Conservation (phyloP, 2,113 vertebrate species). For the Clarias macrocephalus region DNA sequence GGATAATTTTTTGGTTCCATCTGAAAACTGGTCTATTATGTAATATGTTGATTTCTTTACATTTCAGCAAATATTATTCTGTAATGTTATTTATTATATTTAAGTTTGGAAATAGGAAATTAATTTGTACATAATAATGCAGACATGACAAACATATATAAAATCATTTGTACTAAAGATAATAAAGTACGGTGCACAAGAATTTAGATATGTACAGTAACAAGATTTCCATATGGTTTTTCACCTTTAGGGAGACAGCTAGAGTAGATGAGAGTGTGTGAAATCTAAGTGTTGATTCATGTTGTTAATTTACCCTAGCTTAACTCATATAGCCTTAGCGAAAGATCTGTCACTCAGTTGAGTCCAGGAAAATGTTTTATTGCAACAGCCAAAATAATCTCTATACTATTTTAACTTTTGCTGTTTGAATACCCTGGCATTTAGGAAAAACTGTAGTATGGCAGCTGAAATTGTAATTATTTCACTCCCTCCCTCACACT, state of each 20-base stretch:
- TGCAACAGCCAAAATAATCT: conserved; percentile 43
- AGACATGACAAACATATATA: too few relatives aligned
- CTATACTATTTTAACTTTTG: conserved; percentile 43
- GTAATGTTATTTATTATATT: too few relatives aligned
- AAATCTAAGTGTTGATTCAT: background rate
- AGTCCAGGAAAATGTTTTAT: conserved; percentile 29
- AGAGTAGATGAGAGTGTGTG: background rate
- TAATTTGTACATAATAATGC: too few relatives aligned
- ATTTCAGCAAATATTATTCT: too few relatives aligned
- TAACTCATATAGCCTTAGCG: conserved; percentile 16
- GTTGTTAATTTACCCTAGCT: conserved; percentile 20
- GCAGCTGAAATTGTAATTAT: conserved; percentile 52
- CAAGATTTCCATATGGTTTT: background rate
- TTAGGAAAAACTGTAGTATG: conserved; percentile 43
- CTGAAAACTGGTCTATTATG: too few relatives aligned
- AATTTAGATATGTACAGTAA: too few relatives aligned
- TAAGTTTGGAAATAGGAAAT: too few relatives aligned
- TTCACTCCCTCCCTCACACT: conserved; percentile 44
- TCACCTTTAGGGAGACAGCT: background rate
- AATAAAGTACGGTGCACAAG: too few relatives aligned
- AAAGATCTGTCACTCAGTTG: conserved; percentile 26
- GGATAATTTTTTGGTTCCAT: too few relatives aligned
- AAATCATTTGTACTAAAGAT: too few relatives aligned
- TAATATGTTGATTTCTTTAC: too few relatives aligned
- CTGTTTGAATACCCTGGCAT: conserved; percentile 40